phyloP scores from a whole-genome alignment of 2,888 invertebrate genomes.

The Margaritifera margaritifera region DNA sequence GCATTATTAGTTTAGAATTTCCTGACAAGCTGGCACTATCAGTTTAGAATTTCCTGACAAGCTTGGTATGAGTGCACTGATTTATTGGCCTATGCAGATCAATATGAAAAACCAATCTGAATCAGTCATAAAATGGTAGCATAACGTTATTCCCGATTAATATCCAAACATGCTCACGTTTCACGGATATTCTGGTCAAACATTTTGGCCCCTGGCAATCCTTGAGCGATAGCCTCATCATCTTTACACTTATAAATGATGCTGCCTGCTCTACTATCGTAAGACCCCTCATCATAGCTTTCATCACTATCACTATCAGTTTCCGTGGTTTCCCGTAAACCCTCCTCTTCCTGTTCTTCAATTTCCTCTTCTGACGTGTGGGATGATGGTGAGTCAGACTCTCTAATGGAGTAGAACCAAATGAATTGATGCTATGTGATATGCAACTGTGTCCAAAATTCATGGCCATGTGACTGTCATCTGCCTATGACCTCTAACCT shows the following conservation, averaged over 20 bases:
- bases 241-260: conserved; percentile 71
- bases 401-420: too few species aligned
- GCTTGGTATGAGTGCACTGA: too few species aligned
- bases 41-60: too few species aligned
- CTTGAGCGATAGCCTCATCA: conserved; percentile 69
- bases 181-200: conserved; percentile 72
- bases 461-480: too few species aligned
- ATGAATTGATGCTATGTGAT: too few species aligned
- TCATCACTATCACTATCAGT: conserved; percentile 51
- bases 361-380: conserved; percentile 25
- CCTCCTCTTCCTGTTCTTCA: conserved; percentile 34
- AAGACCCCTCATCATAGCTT: conserved; percentile 74
- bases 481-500: too few species aligned
- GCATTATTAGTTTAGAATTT: too few species aligned
- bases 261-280: conserved; percentile 72
- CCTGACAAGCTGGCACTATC: too few species aligned
- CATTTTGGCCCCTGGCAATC: conserved; percentile 67
- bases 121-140: too few species aligned
- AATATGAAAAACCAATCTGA: neutral
- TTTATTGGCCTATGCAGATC: neutral
- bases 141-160: neutral
- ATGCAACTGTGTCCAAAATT: too few species aligned
- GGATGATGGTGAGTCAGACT: too few species aligned
- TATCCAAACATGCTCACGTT: conserved; percentile 58
- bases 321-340: conserved; percentile 28